These are phyloP conservation scores for Catalaphyllia jardinei DNA, from an alignment of 64 coral and sea anemone genomes.

Conservation along the genomic window DNA sequence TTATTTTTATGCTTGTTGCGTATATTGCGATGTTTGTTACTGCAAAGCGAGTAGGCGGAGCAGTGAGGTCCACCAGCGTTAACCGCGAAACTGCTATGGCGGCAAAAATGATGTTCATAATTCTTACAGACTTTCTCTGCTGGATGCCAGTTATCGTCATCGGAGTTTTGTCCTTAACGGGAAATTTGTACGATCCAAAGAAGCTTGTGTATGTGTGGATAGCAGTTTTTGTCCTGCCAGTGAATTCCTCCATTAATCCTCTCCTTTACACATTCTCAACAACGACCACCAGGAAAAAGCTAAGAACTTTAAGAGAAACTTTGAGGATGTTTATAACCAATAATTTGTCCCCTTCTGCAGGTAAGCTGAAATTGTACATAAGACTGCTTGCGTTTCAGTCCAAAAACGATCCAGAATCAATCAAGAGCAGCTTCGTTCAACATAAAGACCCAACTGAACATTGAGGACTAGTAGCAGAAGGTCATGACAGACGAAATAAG, in stretches of 20 bases:
- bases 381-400: background rate
- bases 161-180: slow-evolving; percentile 31
- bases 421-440: too few relatives aligned
- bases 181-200: slow-evolving; percentile 42
- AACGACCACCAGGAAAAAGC: slow-evolving; percentile 4
- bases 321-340: slow-evolving; percentile 8
- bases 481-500: too few relatives aligned
- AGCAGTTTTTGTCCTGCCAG: slow-evolving; percentile 56
- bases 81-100: slow-evolving; percentile 55
- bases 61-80: slow-evolving; percentile 42
- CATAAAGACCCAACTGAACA: too few relatives aligned
- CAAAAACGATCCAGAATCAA: background rate
- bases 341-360: background rate
- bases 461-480: too few relatives aligned
- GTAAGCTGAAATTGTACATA: background rate
- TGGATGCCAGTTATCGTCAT: slow-evolving; percentile 65
- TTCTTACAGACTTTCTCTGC: slow-evolving; percentile 59
- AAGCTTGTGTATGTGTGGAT: slow-evolving; percentile 62
- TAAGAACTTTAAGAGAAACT: background rate
- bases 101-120: slow-evolving; percentile 56
- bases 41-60: background rate
- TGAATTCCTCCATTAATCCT: slow-evolving; percentile 67
- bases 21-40: slow-evolving; percentile 56
- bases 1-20: slow-evolving; percentile 46
- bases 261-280: slow-evolving; percentile 70